Base-by-base conservation (phyloP, 2,113 vertebrate genomes). In the Ctenomys sociabilis region DNA sequence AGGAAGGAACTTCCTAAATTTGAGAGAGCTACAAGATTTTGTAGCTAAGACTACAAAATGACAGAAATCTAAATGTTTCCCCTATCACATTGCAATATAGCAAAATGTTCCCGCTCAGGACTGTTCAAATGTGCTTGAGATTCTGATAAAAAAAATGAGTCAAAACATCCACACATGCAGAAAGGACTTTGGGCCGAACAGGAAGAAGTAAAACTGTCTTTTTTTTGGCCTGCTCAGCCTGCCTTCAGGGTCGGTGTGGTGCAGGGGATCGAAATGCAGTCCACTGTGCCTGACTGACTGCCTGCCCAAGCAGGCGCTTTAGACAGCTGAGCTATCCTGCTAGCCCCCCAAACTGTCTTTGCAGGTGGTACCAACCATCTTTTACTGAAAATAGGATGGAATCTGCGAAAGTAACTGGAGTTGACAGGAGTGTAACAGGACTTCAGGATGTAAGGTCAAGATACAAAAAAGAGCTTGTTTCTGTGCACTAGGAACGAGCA, bases 81-180 rank as follows among this genome's bases (percentile, higher is more conserved):
- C 30, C 54, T 19, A 57, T 28, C 6, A 28, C 37, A 35, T 68
- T 6, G 61, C 35, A 61, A 32, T 21, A 14, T 3, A 26, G 49
- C 1, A 12, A 13, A 1, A 9, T 37, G 35, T 24, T 77, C 35
- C 40, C 88, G 49, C 61, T 59, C 14, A 28, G 7, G 35, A 19
- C 21, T 45, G 7, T 59, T 85, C 19, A 6, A 24, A 32, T 3
- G 4, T 9, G 7, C 22, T 57, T 43, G 61, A 28, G 26, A 26
- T 63, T 45, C 63, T 43, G 24, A 26, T 63, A 17, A 6, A 35
- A 85, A 17, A 24, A 37, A 19, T 10, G 32, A 88, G 24, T 32
- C 8, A 32, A 61, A 49, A 35, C 22, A 5, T 30, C 57, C 26
- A 4, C 28, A 13, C 1, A 11, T 28, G 7, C 6, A 0, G 1